Evolutionary conservation across 2,888 invertebrate species (phyloP), one percentile per base, ranked within the genome.

Genomic region (Polymixis lichenea): DNA sequence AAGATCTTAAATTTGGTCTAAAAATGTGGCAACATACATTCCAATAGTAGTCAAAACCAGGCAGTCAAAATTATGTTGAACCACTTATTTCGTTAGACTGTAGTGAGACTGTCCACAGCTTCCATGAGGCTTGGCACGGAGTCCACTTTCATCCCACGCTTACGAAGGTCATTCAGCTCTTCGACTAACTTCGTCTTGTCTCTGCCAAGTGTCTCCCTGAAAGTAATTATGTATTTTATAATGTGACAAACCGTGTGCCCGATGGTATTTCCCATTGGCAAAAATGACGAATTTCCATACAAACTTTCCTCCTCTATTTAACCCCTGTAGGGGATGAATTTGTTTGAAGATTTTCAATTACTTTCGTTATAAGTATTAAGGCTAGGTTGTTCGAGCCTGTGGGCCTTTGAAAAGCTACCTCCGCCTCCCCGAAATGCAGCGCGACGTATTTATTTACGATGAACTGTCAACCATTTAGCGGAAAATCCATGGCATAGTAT

Each of bases 71-170:
- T 60, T 13, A 56, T 64, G 46, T 68, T 53, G 17, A 64, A 55
- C 25, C 62, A 56, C 51, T 65, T 32, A 72, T 55, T 25, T 77
- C 32, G 15, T 61, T 82, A 83, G 13, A 79, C 32, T 60, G 89
- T 83, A 17, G 97, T 97, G 38, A 98, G 92, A 72, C 93, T 94
- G 85, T 97, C 97, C 43, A 98, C 97, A n/a, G 97, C 97, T 82
- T 97, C 97, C 93, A 97, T 96, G 2, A 98, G 95, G 81, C 96
- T 96, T n/a, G 96, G 95, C 77, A 95, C 95, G 22, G 97, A 97
- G 80, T 97, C 97, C 5, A 97, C 97, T 87, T 97, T 97, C 92
- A 98, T 97, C n/a, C 98, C 98, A 89, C 97, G 97, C 86, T 96
- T 97, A 75, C 97, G 97, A 85, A 98, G 97, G 78, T 97, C 97